Base-by-base conservation (phyloP, 2,113 vertebrate species). In the Nerophis lumbriciformis region DNA sequence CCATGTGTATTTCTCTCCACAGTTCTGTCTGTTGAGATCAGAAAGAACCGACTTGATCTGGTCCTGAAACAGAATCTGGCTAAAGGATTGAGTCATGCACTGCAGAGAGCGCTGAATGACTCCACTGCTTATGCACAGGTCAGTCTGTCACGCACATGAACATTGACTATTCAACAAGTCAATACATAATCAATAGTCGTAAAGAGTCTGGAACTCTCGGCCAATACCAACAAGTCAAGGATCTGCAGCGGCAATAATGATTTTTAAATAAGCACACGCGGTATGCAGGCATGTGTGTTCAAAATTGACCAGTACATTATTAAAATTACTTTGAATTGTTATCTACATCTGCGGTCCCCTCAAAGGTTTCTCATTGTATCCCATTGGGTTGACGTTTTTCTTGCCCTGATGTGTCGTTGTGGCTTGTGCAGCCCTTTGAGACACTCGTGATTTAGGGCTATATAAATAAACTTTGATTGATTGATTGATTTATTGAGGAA, bases 21-120 rank as follows among this genome's bases (percentile, higher is more conserved):
- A 99, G 97, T 98, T 86, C 79, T 98, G 67, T 92, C 95, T 73
- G 87, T 99, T 63, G 93, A 92, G 73, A 86, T 93, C 15, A 92
- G 92, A 52, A 89, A 89, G 74, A 86, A 89, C 68, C 83, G 92
- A 19, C 87, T 88, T 63, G 92, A 90, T 63, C 88, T 85, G 55
- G 78, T 86, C 59, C 79, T 95, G 83, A 95, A 91, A 63, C 89
- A 94, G 73, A 94, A 84, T 0, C 81, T 99, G 42, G 88, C 89
- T 10, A 95, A 81, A 83, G 96, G 94, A 28, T 90, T 99, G 71
- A 95, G 91, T 6, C 92, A 92, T 36, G 91, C 89, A 0, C 71
- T 98, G 76, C 91, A 93, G 85, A 91, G 90, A 81, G 95, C 94
- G 11, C 92, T 97, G 81, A 95, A 92, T 16, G 90, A 86, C 89